Evolutionary conservation across 2,113 vertebrate genomes (phyloP).

Genomic region (Peromyscus maniculatus): DNA sequence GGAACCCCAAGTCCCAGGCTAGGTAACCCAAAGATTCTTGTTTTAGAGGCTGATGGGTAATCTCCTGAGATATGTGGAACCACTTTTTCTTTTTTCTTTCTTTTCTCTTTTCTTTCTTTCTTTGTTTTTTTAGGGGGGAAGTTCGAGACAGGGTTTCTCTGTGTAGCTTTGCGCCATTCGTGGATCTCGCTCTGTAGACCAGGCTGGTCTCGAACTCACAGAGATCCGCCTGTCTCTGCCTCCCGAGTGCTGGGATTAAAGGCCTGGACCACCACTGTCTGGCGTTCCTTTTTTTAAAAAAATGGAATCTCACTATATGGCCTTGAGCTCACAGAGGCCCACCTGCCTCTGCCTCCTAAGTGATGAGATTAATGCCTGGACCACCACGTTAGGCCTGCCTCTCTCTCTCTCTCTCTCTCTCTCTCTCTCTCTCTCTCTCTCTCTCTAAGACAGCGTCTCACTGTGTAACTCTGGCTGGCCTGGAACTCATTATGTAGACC

Average conservation of each 20-base stretch:
- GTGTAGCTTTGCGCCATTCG: too few species aligned
- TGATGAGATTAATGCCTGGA: background rate
- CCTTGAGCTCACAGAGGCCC: background rate
- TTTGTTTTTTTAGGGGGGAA: background rate
- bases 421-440: background rate
- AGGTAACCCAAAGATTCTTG: background rate
- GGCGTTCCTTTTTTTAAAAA: background rate
- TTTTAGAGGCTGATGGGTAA: constrained; percentile 24
- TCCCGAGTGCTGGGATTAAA: too few species aligned
- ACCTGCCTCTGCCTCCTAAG: background rate
- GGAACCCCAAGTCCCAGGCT: background rate
- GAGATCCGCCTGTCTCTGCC: too few species aligned
- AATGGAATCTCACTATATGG: background rate
- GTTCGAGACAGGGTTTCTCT: too few species aligned
- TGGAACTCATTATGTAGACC: background rate
- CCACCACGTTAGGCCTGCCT: background rate
- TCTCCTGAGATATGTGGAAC: background rate
- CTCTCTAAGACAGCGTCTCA: background rate
- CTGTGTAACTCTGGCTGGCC: background rate
- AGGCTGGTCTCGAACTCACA: too few species aligned
- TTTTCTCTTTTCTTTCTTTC: background rate
- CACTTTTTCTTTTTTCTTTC: background rate
- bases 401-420: too few species aligned
- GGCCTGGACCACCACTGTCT: too few species aligned
- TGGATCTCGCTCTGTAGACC: too few species aligned